Percentiles rank a stretch among this genome's conserved stretches.
phyloP scores from a whole-genome alignment of 2,888 invertebrate species.

The Mactromeris polynyma region DNA sequence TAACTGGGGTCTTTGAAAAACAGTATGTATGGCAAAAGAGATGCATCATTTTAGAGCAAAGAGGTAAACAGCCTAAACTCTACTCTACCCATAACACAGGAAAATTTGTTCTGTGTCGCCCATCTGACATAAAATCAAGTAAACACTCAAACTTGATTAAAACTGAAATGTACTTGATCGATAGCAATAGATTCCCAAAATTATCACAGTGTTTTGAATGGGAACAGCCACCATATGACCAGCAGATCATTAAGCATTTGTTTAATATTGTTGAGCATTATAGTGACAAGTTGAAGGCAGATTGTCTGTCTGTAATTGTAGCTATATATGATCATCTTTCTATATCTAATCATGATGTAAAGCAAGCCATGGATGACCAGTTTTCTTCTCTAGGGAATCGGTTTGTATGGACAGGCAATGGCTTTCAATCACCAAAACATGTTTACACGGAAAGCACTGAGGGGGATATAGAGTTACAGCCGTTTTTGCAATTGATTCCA shows the following conservation, averaged over 20 bases:
- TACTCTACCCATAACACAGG: background rate
- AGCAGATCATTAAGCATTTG: background rate
- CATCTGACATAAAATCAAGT: background rate
- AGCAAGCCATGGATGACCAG: background rate
- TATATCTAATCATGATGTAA: background rate
- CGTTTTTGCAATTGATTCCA: constrained; percentile 21
- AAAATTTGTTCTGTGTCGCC: background rate
- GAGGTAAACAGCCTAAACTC: background rate
- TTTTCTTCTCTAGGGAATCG: background rate
- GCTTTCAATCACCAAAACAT: constrained; percentile 7
- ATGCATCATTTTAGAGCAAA: background rate
- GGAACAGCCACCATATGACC: background rate
- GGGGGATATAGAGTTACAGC: background rate
- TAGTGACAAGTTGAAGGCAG: background rate
- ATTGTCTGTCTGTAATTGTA: background rate
- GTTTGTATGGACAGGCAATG: constrained; percentile 17
- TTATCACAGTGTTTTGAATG: background rate
- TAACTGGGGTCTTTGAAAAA: background rate
- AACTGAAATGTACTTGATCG: background rate
- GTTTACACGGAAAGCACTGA: constrained; percentile 20
- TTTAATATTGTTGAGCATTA: background rate
- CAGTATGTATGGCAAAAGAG: background rate
- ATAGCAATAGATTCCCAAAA: background rate
- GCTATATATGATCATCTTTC: background rate
- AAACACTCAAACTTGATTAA: background rate